These are phyloP conservation scores for Metalampra italica DNA, from an alignment of 2,888 invertebrate genomes.

Conservation along the genomic window DNA sequence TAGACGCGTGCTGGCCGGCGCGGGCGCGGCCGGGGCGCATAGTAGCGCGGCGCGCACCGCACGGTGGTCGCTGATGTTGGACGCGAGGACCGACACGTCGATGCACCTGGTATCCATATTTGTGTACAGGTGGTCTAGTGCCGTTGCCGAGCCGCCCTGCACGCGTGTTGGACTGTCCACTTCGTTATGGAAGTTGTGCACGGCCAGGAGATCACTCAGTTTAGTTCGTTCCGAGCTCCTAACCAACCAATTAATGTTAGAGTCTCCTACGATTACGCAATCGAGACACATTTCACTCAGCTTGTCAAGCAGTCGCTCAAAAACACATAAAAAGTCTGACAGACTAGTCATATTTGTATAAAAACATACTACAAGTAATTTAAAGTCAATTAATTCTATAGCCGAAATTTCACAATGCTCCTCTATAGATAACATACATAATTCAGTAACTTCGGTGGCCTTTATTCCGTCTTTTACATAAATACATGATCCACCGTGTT, in stretches of 20 bases:
- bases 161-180: background rate
- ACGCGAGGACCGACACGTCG: background rate
- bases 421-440: background rate
- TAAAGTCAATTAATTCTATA: background rate
- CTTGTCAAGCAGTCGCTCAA: background rate
- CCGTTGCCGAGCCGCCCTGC: background rate
- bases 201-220: background rate
- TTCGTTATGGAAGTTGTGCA: background rate
- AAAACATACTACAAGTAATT: background rate
- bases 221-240: background rate
- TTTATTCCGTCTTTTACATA: background rate
- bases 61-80: conserved; percentile 1
- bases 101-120: background rate
- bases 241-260: background rate
- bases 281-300: background rate
- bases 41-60: conserved; percentile 1
- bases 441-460: background rate
- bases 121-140: background rate
- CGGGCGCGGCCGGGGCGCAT: background rate
- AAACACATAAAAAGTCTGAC: background rate
- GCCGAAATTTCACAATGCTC: background rate
- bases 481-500: background rate
- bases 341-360: background rate
- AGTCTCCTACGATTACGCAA: background rate
- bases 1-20: background rate